Evolutionary conservation across 2,888 invertebrate species (phyloP).

Genomic region (Dyspetes luteomarginatus): DNA sequence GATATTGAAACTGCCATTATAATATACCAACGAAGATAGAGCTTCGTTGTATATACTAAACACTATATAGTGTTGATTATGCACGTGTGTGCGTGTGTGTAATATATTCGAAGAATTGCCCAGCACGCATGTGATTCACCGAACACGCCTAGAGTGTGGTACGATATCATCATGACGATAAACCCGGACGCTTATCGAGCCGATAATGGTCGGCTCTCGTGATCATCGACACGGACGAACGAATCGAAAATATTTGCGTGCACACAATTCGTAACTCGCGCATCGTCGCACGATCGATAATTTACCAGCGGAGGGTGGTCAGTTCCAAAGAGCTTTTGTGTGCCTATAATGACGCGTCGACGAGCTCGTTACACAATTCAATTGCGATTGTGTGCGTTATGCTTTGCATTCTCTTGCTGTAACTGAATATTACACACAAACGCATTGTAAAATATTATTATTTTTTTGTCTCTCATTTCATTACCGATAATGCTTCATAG

Average conservation of each 20-base stretch:
- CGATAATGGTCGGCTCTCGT: slow-evolving; percentile 36
- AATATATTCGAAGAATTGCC: slow-evolving; percentile 31
- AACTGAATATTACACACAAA: slow-evolving; percentile 6
- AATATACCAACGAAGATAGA: background rate
- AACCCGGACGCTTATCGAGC: slow-evolving; percentile 41
- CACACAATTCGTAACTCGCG: slow-evolving; percentile 5
- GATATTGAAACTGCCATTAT: slow-evolving; percentile 38
- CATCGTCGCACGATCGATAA: slow-evolving; percentile 37
- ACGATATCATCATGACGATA: slow-evolving; percentile 45
- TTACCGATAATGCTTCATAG: background rate
- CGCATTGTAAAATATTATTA: slow-evolving; percentile 1
- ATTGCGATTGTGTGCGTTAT: background rate
- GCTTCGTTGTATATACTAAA: background rate
- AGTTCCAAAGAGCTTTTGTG: slow-evolving; percentile 28
- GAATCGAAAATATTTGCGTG: slow-evolving; percentile 51
- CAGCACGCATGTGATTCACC: slow-evolving; percentile 13
- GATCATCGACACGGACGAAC: slow-evolving; percentile 21
- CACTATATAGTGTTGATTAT: too few species aligned
- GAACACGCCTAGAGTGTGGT: background rate
- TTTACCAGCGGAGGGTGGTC: slow-evolving; percentile 10
- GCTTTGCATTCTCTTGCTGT: background rate
- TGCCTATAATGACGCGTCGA: slow-evolving; percentile 2
- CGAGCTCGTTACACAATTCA: background rate
- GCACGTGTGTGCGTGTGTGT: too few species aligned
- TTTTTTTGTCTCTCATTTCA: background rate